phyloP scores from a whole-genome alignment of 2,113 vertebrate species.

The Hystrix brachyura region DNA sequence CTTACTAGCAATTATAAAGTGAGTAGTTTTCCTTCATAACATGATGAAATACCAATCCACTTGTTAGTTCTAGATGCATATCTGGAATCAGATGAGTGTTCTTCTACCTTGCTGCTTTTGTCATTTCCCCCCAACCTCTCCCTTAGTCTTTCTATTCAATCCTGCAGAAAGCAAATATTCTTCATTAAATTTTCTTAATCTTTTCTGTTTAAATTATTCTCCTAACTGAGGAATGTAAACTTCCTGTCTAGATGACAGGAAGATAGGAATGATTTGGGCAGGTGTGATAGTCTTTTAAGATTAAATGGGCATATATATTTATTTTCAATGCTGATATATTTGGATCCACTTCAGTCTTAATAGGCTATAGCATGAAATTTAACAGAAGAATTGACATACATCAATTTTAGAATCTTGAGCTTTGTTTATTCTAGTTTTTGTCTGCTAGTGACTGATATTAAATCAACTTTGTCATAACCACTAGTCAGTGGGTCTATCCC shows the following conservation, averaged over 20 bases:
- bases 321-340: too few relatives aligned
- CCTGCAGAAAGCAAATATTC: neutral
- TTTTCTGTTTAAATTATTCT: neutral
- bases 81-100: neutral
- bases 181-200: neutral
- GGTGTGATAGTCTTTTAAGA: too few relatives aligned
- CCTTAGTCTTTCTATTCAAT: neutral
- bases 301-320: too few relatives aligned
- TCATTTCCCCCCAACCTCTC: neutral
- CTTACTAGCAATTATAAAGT: neutral
- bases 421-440: neutral
- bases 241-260: neutral
- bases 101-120: accelerated
- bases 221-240: neutral
- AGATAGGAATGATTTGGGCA: accelerated
- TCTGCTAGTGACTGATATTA: neutral
- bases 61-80: neutral
- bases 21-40: neutral
- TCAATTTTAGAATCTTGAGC: neutral
- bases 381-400: neutral
- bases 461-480: neutral
- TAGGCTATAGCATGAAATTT: neutral
- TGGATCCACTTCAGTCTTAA: too few relatives aligned
- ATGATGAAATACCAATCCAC: neutral
- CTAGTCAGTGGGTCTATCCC: neutral